A percentile compares a stretch with the other conserved stretches of the same genome.
Conservation (phyloP, 2,113 vertebrate species). For the Marmota monax region DNA sequence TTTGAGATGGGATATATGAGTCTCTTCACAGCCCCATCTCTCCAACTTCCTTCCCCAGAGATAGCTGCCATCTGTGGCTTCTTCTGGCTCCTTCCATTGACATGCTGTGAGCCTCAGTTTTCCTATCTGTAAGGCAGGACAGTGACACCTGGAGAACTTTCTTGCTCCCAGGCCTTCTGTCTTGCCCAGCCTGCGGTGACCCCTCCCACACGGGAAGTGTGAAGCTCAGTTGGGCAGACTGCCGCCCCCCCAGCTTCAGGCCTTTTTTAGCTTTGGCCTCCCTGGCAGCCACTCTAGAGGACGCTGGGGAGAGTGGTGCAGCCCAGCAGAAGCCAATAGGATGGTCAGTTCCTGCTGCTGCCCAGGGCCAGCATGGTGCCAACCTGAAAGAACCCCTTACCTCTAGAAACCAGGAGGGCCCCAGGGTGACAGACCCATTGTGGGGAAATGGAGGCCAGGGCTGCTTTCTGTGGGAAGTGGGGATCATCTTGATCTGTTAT, state of each 20-base stretch:
- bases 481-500: not conserved
- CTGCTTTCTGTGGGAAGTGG: not conserved
- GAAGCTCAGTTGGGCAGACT: not conserved
- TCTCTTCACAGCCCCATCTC: not conserved
- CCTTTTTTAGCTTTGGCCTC: conserved; percentile 59
- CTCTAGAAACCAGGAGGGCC: not conserved
- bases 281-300: conserved; percentile 48
- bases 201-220: fast-evolving
- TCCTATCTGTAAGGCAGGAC: not conserved
- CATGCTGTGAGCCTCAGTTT: not conserved
- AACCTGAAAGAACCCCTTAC: not conserved
- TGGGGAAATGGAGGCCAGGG: not conserved
- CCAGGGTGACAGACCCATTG: not conserved
- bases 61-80: not conserved
- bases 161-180: not conserved
- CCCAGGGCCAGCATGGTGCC: not conserved
- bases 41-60: not conserved
- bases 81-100: not conserved
- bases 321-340: not conserved
- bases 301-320: not conserved
- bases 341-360: not conserved
- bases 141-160: not conserved
- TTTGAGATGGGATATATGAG: not conserved
- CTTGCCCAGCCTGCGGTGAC: not conserved
- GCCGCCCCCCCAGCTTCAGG: not conserved